Base-by-base conservation (phyloP, 2,113 vertebrate genomes). In the Holacanthus passer region DNA sequence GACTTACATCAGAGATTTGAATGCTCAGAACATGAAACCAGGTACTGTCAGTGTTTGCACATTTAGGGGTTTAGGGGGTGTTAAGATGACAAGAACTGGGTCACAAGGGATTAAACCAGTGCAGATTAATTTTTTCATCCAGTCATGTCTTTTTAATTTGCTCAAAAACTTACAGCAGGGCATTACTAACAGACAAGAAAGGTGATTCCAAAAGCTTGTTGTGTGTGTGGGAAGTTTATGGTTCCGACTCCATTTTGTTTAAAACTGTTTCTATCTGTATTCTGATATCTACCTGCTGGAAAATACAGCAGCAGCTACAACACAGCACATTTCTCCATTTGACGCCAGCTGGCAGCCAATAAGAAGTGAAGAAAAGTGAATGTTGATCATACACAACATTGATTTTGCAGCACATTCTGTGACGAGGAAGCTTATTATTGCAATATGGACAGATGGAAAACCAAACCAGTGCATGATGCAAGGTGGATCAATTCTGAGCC, bases 101-200 rank as follows among this genome's bases (percentile, higher is more conserved):
- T 72, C 56, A 35, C 70, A 79, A 65, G 1, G 70, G 87, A 90
- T 92, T 90, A 83, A 85, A 85, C 81, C 20, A 62, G 72, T 59
- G 39, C 70, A 84, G 74, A 68, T 86, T 67, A 14, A 4, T 4
- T 69, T 83, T 60, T 67, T 56, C 20, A 77, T 76, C n/a, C 32
- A 50, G 43, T 50, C 47, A 29, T 65, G 73, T 79, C 77, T 73
- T 80, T 84, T 67, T 53, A 77, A 89, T 88, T 92, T 89, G 12
- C 47, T 79, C 32, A 32, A 35, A 76, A 76, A 73, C 0, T 45
- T 76, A 50, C 9, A 67, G 31, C 37, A n/a, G 39, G 7, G 79
- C 22, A 78, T 77, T 71, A 75, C n/a, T 31, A 53, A 50, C 22
- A 62, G 7, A 41, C 7, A 29, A 58, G 35, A 19, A 27, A 55